These are phyloP conservation scores for Spea bombifrons DNA, from an alignment of 2,113 vertebrate genomes.

Conservation along the genomic window DNA sequence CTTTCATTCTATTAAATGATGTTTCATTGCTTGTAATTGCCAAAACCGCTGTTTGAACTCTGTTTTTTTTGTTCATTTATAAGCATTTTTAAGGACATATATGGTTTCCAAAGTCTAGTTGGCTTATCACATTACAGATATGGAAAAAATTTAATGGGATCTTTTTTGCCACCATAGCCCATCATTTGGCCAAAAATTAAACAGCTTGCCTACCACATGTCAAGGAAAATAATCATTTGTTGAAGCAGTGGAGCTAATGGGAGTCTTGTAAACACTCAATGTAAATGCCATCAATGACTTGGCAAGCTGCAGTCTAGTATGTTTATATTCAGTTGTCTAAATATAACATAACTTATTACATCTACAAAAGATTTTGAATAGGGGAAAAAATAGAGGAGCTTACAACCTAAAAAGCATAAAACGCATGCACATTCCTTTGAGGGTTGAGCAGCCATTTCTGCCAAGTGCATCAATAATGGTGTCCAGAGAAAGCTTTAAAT, in stretches of 20 bases:
- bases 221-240: neutral
- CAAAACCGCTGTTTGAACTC: too few relatives aligned
- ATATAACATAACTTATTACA: neutral
- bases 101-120: too few relatives aligned
- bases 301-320: neutral
- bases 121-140: neutral
- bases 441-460: too few relatives aligned
- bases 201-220: constrained; percentile 17
- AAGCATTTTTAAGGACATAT: too few relatives aligned
- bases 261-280: neutral
- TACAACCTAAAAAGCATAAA: too few relatives aligned
- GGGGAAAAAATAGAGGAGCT: too few relatives aligned
- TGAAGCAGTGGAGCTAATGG: neutral
- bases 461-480: too few relatives aligned
- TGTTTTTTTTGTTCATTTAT: too few relatives aligned
- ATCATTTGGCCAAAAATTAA: neutral
- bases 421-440: too few relatives aligned
- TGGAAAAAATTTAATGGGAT: neutral
- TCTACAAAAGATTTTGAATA: neutral
- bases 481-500: too few relatives aligned
- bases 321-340: neutral
- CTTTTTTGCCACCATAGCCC: neutral
- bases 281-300: constrained; percentile 6
- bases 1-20: neutral
- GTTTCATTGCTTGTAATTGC: neutral